These are phyloP conservation scores for Euborellia annulipes DNA, from an alignment of 1,140 invertebrate species.

Conservation along the genomic window DNA sequence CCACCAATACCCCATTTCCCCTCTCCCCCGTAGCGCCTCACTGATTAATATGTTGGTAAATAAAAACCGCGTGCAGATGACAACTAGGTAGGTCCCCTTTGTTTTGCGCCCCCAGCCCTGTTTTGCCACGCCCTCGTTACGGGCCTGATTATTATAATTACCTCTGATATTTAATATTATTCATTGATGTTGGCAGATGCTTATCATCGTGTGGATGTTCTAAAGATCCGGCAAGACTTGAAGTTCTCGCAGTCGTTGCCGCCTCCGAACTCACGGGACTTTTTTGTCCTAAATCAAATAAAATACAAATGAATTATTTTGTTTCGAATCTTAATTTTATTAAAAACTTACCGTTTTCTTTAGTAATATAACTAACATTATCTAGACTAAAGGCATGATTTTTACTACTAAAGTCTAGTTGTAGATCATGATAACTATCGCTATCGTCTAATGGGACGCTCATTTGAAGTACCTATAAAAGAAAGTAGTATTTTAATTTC, in stretches of 20 bases:
- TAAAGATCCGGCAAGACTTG: conserved; percentile 42
- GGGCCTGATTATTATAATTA: too few species aligned
- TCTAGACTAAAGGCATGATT: conserved; percentile 75
- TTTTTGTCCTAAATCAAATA: conserved; percentile 40
- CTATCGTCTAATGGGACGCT: conserved; percentile 66
- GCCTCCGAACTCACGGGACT: conserved; percentile 67
- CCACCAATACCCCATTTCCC: too few species aligned
- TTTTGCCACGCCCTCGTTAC: too few species aligned
- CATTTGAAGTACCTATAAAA: conserved; percentile 59
- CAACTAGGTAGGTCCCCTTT: too few species aligned
- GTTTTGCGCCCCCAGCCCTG: too few species aligned
- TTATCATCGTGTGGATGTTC: conserved; percentile 34
- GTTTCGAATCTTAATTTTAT: too few species aligned
- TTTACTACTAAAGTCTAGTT: conserved; percentile 71
- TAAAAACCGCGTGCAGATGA: too few species aligned
- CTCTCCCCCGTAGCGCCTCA: too few species aligned
- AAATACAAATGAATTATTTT: background rate
- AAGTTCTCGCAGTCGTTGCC: conserved; percentile 60
- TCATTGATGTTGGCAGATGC: conserved; percentile 19
- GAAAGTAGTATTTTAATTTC: conserved; percentile 3
- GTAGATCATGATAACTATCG: conserved; percentile 56
- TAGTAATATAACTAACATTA: conserved; percentile 70
- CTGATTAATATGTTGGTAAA: too few species aligned
- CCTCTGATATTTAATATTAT: conserved; percentile 26
- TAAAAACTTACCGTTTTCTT: conserved; percentile 42